Conservation (phyloP, 1,140 invertebrate genomes). For the Drosophila murphyi region DNA sequence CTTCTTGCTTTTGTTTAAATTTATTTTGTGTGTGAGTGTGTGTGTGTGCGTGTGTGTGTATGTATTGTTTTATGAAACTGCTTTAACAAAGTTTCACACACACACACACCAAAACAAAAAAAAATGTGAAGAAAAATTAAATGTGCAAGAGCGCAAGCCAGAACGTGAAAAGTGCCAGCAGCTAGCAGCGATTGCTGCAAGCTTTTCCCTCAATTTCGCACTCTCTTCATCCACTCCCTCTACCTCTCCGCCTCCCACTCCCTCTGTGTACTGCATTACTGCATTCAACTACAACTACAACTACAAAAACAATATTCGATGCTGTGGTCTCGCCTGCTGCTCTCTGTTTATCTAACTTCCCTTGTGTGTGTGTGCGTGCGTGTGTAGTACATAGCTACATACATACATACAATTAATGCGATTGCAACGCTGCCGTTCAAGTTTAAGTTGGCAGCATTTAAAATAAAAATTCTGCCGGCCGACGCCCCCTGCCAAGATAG, state of each 20-base stretch:
- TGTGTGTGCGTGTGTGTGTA: not conserved
- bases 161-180: slow-evolving; percentile 25
- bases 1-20: slow-evolving; percentile 13
- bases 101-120: not conserved
- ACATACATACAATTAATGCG: not conserved
- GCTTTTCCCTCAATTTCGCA: not conserved
- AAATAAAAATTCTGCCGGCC: slow-evolving; percentile 2
- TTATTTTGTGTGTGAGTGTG: slow-evolving; percentile 12
- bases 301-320: not conserved
- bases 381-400: not conserved
- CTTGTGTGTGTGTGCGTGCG: slow-evolving; percentile 24
- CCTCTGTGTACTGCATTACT: slow-evolving; percentile 3
- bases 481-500: slow-evolving; percentile 31
- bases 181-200: slow-evolving; percentile 3
- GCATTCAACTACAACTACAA: slow-evolving; percentile 13
- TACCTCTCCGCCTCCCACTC: too few relatives aligned
- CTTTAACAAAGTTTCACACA: slow-evolving; percentile 13
- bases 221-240: not conserved
- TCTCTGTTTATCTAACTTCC: slow-evolving; percentile 11
- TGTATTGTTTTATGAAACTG: not conserved
- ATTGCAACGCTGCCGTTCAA: slow-evolving; percentile 24
- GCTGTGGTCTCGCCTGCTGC: slow-evolving; percentile 9
- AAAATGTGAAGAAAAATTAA: slow-evolving; percentile 20
- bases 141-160: slow-evolving; percentile 5
- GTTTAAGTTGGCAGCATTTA: slow-evolving; percentile 18